Evolutionary conservation across 2,113 vertebrate genomes (phyloP).

Genomic region (Seriola dumerili): DNA sequence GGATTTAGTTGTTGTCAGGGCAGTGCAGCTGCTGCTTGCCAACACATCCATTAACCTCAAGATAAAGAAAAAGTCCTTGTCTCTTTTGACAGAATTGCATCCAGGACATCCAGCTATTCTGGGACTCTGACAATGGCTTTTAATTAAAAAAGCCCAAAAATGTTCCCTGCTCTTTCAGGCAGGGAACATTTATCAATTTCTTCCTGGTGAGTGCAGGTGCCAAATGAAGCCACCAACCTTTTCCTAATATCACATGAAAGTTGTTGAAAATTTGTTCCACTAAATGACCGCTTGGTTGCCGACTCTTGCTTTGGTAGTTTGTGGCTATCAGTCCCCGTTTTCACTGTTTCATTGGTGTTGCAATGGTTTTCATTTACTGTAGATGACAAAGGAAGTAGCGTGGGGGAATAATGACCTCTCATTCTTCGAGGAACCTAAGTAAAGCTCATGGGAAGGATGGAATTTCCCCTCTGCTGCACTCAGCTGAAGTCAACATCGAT

Average conservation of each 20-base stretch:
- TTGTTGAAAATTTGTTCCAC: not conserved
- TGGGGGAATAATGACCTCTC: constrained; percentile 53
- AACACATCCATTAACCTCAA: constrained; percentile 48
- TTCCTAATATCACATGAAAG: not conserved
- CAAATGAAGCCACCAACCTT: not conserved
- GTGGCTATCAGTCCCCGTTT: not conserved
- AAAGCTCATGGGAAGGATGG: constrained; percentile 61
- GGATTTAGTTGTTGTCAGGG: constrained; percentile 41
- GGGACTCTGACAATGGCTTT: not conserved
- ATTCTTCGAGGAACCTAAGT: constrained; percentile 45
- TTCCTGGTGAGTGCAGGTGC: not conserved
- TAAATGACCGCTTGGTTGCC: not conserved
- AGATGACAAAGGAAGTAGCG: constrained; percentile 27
- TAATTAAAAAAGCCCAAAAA: not conserved
- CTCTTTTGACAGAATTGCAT: not conserved
- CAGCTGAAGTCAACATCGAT: constrained; percentile 70
- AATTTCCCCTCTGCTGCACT: constrained; percentile 68
- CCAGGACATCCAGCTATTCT: not conserved
- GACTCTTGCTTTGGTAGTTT: not conserved
- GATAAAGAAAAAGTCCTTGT: constrained; percentile 4
- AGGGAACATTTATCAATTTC: not conserved
- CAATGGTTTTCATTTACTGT: constrained; percentile 45
- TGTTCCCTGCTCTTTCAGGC: not conserved
- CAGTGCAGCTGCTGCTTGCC: constrained; percentile 48
- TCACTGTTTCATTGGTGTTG: not conserved